Conservation (phyloP, 2,888 invertebrate species). For the Osmoderma eremita region DNA sequence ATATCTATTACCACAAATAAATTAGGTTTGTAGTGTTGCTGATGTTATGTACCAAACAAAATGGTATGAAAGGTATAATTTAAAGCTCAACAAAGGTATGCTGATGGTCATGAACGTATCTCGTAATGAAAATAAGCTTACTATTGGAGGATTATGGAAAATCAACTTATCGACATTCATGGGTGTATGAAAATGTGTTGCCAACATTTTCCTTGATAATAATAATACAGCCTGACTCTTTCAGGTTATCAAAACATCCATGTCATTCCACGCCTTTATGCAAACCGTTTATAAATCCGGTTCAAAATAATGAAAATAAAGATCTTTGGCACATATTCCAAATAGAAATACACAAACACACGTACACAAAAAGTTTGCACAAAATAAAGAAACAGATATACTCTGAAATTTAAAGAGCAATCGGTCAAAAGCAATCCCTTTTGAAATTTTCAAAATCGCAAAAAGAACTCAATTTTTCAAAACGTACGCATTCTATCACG, state of each 20-base stretch:
- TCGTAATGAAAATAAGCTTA: constrained; percentile 36
- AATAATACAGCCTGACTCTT: neutral
- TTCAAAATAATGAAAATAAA: too few relatives aligned
- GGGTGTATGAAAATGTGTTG: constrained; percentile 27
- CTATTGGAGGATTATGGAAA: constrained; percentile 40
- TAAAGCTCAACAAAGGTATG: constrained; percentile 35
- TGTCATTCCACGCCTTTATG: constrained; percentile 43
- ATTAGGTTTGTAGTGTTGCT: constrained; percentile 35
- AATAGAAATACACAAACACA: too few relatives aligned
- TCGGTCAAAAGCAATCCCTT: too few relatives aligned
- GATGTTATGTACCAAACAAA: constrained; percentile 37
- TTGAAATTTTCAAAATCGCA: too few relatives aligned
- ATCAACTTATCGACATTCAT: constrained; percentile 43
- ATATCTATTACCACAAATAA: too few relatives aligned
- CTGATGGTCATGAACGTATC: constrained; percentile 40
- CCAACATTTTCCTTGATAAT: too few relatives aligned
- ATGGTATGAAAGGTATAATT: constrained; percentile 41
- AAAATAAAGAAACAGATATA: too few relatives aligned
- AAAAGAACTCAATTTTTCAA: too few relatives aligned
- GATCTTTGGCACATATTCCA: too few relatives aligned
- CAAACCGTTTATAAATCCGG: constrained; percentile 39
- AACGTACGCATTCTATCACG: too few relatives aligned
- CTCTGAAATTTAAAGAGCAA: too few relatives aligned
- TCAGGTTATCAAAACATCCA: constrained; percentile 41
- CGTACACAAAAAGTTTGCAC: too few relatives aligned